phyloP scores from a whole-genome alignment of 1,140 invertebrate genomes.

The Eriocheir sinensis region DNA sequence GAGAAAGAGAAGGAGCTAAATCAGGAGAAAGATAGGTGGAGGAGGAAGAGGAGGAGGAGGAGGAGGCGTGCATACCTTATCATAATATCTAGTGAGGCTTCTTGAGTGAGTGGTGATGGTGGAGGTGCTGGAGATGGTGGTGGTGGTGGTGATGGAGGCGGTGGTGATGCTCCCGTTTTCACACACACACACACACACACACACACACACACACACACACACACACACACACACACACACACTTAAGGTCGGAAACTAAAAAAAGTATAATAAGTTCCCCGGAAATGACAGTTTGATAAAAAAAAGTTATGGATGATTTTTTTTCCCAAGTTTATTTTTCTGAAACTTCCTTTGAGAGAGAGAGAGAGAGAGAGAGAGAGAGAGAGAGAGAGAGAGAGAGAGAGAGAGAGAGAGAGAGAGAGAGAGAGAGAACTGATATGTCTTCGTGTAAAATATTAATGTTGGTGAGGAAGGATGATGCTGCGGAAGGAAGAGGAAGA shows the following conservation, averaged over 20 bases:
- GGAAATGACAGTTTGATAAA: slow-evolving; percentile 6
- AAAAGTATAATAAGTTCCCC: neutral
- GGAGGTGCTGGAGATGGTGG: neutral
- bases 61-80: too few relatives aligned
- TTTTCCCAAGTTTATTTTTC: neutral
- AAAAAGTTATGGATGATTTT: too few relatives aligned
- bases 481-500: neutral
- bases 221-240: too few relatives aligned
- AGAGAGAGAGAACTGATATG: neutral
- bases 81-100: too few relatives aligned
- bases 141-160: neutral
- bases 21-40: neutral
- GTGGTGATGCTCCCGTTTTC: neutral
- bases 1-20: neutral
- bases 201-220: too few relatives aligned
- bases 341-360: neutral
- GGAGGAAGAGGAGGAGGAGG: too few relatives aligned
- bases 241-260: neutral
- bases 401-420: neutral
- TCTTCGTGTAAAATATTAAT: too few relatives aligned
- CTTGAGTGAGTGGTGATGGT: neutral
- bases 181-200: too few relatives aligned
- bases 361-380: neutral
- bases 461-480: too few relatives aligned
- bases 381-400: neutral